These are phyloP conservation scores for Ornithoptera alexandrae DNA, from an alignment of 2,888 invertebrate genomes.

Conservation along the genomic window DNA sequence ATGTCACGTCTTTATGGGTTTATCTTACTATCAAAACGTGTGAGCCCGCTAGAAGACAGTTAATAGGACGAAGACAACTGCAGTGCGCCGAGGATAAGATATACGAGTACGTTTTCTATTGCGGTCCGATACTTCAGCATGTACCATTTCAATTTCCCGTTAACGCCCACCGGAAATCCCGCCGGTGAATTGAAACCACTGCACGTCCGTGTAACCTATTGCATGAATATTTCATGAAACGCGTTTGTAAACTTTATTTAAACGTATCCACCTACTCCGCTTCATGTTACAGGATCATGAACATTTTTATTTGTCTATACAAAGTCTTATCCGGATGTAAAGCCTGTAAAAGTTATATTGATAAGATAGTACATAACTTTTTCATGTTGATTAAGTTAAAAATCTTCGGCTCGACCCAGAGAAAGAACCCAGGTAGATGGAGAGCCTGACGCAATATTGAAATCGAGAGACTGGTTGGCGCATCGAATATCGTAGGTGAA, in stretches of 20 bases:
- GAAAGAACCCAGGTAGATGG: too few relatives aligned
- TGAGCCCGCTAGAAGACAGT: neutral
- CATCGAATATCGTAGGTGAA: too few relatives aligned
- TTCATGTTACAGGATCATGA: neutral
- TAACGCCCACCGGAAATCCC: conserved; percentile 12
- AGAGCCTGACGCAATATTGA: too few relatives aligned
- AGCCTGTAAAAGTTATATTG: too few relatives aligned
- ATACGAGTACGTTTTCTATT: conserved; percentile 12
- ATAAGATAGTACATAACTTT: too few relatives aligned
- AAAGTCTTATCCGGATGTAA: too few relatives aligned
- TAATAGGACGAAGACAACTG: conserved; percentile 12
- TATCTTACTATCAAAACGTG: too few relatives aligned
- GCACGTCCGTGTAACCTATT: conserved; percentile 16
- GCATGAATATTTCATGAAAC: conserved; percentile 20
- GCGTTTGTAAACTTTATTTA: conserved; percentile 10
- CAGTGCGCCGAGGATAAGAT: conserved; percentile 14
- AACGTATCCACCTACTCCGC: neutral
- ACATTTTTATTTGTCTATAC: too few relatives aligned
- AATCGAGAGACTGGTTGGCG: too few relatives aligned
- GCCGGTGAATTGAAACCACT: conserved; percentile 21
- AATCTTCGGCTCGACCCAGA: too few relatives aligned
- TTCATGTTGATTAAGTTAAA: too few relatives aligned
- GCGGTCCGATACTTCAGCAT: conserved; percentile 15
- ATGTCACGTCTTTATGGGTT: too few relatives aligned
- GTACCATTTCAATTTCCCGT: conserved; percentile 22